Evolutionary conservation across 2,888 invertebrate genomes (phyloP), one percentile per base, ranked within the genome.

Genomic region (Sialis fuliginosa): DNA sequence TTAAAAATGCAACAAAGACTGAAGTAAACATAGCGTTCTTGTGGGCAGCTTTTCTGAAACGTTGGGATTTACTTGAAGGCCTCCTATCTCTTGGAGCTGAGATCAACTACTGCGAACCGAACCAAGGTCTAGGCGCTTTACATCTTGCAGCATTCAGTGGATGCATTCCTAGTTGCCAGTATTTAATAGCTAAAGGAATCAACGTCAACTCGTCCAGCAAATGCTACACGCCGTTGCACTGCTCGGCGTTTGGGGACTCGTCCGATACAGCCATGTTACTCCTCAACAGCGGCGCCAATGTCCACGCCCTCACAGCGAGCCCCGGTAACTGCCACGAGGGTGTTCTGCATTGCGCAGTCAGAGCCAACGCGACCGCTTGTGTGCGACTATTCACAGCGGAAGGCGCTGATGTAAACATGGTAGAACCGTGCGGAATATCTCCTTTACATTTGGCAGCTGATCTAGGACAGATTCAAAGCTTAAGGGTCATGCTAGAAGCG

Each of bases 181-280:
- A 75, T 58, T 69, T 88, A 45, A 71, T 87, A 42, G 65, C 74
- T 32, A 73, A 77, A 55, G 81, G 80, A 2, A 72, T 75, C 53
- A 79, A 80, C 56, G 74, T 83, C 6, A 80, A 81, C 64, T 71
- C 75, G 45, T 73, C 76, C 58, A 74, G 75, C 49, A 78, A 81
- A 60, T 76, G 78, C 55, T 83, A 83, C 60, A 81, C 83, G 42
- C 88, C 91, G 1, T 71, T 92, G 49, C 91, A 93, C 63, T 89
- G 87, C 60, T 87, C 91, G 9, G 89, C 90, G 33, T 88, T 89
- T 65, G 87, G 90, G 9, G 86, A 90, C 59, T 81, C 88, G 51
- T 75, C 80, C 46, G 79, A 83, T 57, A 86, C 87, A 9, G 81
- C 85, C 47, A 79, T 78, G 63, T 74, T 87, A 58, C 73, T 92